Base-by-base conservation (phyloP, 92 coral and sea anemone species). In the Nematostella vectensis region DNA sequence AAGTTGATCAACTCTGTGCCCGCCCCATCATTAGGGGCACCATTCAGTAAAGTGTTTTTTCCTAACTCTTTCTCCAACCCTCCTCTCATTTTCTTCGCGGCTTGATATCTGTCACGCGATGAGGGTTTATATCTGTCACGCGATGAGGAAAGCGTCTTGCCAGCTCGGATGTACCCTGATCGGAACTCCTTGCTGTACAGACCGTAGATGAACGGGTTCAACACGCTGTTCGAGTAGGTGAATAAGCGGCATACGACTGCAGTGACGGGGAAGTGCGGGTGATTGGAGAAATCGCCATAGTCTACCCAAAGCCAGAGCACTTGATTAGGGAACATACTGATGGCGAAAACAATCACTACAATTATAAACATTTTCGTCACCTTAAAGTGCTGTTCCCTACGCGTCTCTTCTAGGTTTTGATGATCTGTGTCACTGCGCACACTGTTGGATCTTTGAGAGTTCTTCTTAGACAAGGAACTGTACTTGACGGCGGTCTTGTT, bases 321-420 rank as follows among this genome's bases (percentile, higher is more conserved):
- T 63, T 88, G 87, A 42, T 88, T 88, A 1, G 96, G 96, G 12
- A 76, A 69, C 78, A 72, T 83, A 29, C 87, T 60, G 22, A 83
- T 36, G 3, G 96, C 94, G 60, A 88, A 88, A 18, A 88, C 86
- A 12, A 79, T 72, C 0, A 88, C 88, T 2, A 88, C 85, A 4
- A 78, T 72, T 15, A 78, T 68, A 45, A 88, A 88, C 94, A 88
- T 88, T 58, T 84, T 88, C 53, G 93, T 77, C 29, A 84, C 73
- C 19, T 58, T 83, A 13, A 72, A 47, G 74, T 88, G 88, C 54
- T 88, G 96, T 45, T 86, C 94, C 25, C 64, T 77, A 28, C 94
- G 58, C 11, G 40, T 12, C 36, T 66, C 62, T 23, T 47, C 15
- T 1, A 25, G 65, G 11, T 15, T 48, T 33, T 33, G 6, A 22